phyloP scores from a whole-genome alignment of 2,888 invertebrate genomes.

The Patella ulyssiponensis region DNA sequence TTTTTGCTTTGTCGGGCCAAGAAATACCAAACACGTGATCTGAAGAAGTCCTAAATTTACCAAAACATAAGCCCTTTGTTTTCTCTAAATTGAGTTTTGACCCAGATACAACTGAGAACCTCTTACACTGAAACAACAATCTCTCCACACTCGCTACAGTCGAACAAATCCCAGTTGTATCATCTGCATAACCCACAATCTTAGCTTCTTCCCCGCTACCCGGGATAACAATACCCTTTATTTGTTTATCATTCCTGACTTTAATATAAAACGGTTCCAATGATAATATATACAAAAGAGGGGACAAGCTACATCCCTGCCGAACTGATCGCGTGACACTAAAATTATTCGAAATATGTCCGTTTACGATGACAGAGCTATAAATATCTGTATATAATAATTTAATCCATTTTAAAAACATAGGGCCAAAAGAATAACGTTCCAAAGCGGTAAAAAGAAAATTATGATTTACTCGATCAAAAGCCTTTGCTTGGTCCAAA shows the following conservation, averaged over 20 bases:
- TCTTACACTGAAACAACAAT: conserved; percentile 1
- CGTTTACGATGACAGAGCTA: conserved; percentile 41
- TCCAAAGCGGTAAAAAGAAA: conserved; percentile 39
- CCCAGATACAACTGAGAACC: conserved; percentile 10
- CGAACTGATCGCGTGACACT: background rate
- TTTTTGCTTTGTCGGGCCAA: conserved; percentile 6
- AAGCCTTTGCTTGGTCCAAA: conserved; percentile 50
- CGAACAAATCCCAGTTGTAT: conserved; percentile 3
- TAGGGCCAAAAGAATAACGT: conserved; percentile 41
- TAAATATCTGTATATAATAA: conserved; percentile 40
- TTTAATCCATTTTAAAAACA: conserved; percentile 42
- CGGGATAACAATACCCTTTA: background rate
- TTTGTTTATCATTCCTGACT: conserved; percentile 7
- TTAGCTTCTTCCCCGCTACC: background rate
- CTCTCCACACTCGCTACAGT: background rate
- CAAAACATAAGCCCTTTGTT: conserved; percentile 1
- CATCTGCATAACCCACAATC: conserved; percentile 5
- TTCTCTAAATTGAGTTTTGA: conserved; percentile 24
- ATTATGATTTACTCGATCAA: conserved; percentile 43
- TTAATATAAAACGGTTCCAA: background rate
- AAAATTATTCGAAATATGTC: conserved; percentile 29
- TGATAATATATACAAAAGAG: background rate
- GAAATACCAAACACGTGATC: background rate
- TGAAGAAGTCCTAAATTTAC: background rate
- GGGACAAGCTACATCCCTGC: background rate